Evolutionary conservation across 1,140 invertebrate genomes (phyloP).

Genomic region (Aradophagus sp.): DNA sequence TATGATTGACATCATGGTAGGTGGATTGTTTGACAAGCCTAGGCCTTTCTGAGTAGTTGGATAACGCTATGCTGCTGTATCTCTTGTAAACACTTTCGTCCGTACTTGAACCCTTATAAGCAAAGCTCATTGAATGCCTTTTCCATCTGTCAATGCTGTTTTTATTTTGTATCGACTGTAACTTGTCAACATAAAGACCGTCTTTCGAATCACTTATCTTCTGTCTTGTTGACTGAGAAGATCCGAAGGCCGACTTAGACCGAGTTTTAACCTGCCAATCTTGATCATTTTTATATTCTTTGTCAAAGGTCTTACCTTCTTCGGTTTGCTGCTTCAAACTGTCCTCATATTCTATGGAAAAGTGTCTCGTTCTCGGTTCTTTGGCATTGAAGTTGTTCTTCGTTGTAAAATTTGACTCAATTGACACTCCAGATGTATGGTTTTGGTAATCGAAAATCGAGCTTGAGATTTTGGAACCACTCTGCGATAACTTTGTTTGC

Average conservation of each 20-base stretch:
- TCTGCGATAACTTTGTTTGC: constrained; percentile 63
- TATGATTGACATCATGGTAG: constrained; percentile 71
- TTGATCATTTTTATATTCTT: too few relatives aligned
- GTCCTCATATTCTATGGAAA: constrained; percentile 67
- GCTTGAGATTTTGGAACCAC: constrained; percentile 67
- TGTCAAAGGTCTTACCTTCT: constrained; percentile 11
- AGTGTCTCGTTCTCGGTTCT: constrained; percentile 53
- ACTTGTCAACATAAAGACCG: constrained; percentile 23
- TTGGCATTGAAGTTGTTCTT: constrained; percentile 15
- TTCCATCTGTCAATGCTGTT: constrained; percentile 62
- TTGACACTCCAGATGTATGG: constrained; percentile 44
- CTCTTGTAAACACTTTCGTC: constrained; percentile 53
- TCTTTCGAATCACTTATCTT: constrained; percentile 59
- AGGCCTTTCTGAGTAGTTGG: constrained; percentile 55
- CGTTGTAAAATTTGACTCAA: constrained; percentile 2
- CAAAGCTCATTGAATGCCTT: constrained; percentile 66
- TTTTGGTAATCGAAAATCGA: constrained; percentile 64
- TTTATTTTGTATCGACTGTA: constrained; percentile 49
- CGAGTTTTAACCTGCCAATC: too few relatives aligned
- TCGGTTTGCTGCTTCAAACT: constrained; percentile 3
- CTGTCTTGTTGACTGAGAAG: too few relatives aligned
- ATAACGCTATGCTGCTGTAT: constrained; percentile 63
- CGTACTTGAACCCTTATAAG: constrained; percentile 49
- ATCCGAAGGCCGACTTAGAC: too few relatives aligned
- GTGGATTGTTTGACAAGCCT: constrained; percentile 62